Conservation (phyloP, 2,888 invertebrate species). For the Chaitophorus viminalis region DNA sequence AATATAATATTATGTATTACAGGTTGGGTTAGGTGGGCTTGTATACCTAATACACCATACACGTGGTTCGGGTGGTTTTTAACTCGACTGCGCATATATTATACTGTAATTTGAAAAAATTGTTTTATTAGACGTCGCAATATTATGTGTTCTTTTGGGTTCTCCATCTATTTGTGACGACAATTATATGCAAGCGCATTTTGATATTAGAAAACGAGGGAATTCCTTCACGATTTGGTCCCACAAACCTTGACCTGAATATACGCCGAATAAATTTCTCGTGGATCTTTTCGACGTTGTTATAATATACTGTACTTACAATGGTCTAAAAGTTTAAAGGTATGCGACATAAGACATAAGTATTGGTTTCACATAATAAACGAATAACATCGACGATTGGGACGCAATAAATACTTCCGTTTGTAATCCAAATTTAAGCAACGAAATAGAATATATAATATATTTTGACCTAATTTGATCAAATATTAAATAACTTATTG, state of each 20-base stretch:
- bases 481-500: not conserved
- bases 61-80: not conserved
- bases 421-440: too few species aligned
- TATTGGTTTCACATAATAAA: too few species aligned
- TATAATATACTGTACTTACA: not conserved
- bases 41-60: too few species aligned
- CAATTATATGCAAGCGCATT: not conserved
- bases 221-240: slow-evolving; percentile 51
- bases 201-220: slow-evolving; percentile 8
- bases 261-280: not conserved
- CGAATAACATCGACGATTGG: too few species aligned
- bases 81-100: not conserved
- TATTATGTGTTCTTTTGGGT: not conserved
- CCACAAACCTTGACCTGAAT: slow-evolving; percentile 46
- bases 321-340: too few species aligned
- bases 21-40: not conserved
- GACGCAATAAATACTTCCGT: too few species aligned
- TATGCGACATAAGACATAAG: too few species aligned
- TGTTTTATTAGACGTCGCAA: not conserved
- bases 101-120: not conserved
- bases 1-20: too few species aligned
- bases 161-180: not conserved
- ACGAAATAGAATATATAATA: too few species aligned
- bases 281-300: not conserved
- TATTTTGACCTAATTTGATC: not conserved